Percentiles rank a stretch among this genome's conserved stretches.
Conservation (phyloP, 2,113 vertebrate species). For the Dicentrarchus labrax region DNA sequence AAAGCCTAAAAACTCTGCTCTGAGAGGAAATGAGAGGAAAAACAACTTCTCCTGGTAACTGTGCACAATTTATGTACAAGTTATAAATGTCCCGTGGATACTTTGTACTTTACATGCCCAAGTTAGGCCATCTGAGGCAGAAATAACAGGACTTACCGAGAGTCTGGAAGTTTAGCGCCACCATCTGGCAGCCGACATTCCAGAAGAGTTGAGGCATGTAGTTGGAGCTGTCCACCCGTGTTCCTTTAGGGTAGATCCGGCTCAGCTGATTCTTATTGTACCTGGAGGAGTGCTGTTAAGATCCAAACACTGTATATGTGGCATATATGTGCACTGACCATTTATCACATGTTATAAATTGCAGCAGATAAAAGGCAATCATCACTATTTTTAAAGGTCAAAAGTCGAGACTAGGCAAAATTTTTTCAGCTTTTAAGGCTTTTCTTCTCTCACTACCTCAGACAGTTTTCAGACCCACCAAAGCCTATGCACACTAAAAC, state of each 20-base stretch:
- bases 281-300: conserved; percentile 76
- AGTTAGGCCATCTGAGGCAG: not conserved
- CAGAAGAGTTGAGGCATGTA: conserved; percentile 96
- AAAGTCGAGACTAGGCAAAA: not conserved
- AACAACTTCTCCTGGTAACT: not conserved
- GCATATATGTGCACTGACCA: not conserved
- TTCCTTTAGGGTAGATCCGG: conserved; percentile 94
- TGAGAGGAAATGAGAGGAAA: not conserved
- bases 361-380: not conserved
- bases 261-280: conserved; percentile 96
- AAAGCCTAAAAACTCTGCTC: not conserved
- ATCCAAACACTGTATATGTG: not conserved
- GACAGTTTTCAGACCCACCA: not conserved
- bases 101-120: too few species aligned
- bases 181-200: conserved; percentile 94
- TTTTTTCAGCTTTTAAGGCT: not conserved
- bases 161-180: conserved; percentile 94
- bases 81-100: too few species aligned
- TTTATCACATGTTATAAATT: conserved; percentile 1
- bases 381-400: not conserved
- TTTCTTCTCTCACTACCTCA: not conserved
- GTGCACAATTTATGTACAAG: not conserved
- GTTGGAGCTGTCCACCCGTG: conserved; percentile 93
- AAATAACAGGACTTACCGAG: conserved; percentile 82
- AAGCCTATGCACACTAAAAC: not conserved